These are phyloP conservation scores for Drosophila bunnanda DNA, from an alignment of 2,888 invertebrate genomes.

Conservation along the genomic window DNA sequence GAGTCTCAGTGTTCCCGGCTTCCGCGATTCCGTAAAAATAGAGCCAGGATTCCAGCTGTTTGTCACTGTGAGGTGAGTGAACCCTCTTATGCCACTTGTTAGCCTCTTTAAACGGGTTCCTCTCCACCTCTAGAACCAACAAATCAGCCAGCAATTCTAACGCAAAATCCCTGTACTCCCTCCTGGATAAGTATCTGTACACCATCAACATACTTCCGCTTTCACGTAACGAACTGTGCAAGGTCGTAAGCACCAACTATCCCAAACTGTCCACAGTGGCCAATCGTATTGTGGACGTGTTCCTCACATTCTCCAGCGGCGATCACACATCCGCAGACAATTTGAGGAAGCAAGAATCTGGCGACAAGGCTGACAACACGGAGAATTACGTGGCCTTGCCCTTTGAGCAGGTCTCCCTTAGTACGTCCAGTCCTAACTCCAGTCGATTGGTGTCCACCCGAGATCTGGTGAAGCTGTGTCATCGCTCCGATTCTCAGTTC, in stretches of 20 bases:
- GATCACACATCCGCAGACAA: conserved; percentile 86
- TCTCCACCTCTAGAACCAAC: conserved; percentile 74
- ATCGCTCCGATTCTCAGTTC: conserved; percentile 90
- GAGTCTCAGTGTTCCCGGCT: conserved; percentile 93
- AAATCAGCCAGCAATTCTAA: conserved; percentile 76
- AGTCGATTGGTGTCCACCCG: conserved; percentile 91
- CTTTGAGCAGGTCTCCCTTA: conserved; percentile 73
- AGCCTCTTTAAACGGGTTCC: neutral
- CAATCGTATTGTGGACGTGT: conserved; percentile 92
- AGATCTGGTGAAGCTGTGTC: conserved; percentile 96
- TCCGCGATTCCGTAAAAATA: conserved; percentile 91
- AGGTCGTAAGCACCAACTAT: conserved; percentile 89
- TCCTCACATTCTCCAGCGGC: conserved; percentile 91
- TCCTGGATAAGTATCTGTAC: conserved; percentile 93
- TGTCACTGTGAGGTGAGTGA: conserved; percentile 91
- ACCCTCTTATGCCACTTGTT: no score
- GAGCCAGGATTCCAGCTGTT: conserved; percentile 96
- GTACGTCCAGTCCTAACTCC: conserved; percentile 72
- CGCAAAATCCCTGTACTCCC: conserved; percentile 87
- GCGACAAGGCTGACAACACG: conserved; percentile 77
- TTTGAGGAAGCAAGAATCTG: conserved; percentile 84
- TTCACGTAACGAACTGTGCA: conserved; percentile 89
- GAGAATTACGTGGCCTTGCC: conserved; percentile 80
- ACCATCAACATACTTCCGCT: conserved; percentile 93
- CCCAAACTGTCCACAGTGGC: conserved; percentile 90